A percentile compares a stretch with the other conserved stretches of the same genome.
phyloP scores from a whole-genome alignment of 2,888 invertebrate genomes.

The Lepidocyrtinus sp. region DNA sequence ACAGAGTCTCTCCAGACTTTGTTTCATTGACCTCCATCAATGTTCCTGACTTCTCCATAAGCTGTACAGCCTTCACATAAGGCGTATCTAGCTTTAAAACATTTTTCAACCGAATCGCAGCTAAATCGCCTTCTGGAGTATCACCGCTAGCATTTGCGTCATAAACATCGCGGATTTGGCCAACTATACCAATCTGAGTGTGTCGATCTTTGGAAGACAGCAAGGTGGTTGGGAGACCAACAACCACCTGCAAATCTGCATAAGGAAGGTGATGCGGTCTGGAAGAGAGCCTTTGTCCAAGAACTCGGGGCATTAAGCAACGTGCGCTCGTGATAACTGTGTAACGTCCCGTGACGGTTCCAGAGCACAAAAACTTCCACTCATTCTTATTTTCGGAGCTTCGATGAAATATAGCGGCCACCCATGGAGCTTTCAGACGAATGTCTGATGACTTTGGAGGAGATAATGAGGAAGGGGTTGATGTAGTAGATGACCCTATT shows the following conservation, averaged over 20 bases:
- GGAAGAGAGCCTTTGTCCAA: slow-evolving; percentile 39
- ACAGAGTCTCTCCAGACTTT: slow-evolving; percentile 42
- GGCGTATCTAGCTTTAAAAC: slow-evolving; percentile 51
- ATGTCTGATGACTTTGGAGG: no score
- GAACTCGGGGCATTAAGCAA: slow-evolving; percentile 54
- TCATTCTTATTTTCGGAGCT: not conserved
- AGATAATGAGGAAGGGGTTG: no score
- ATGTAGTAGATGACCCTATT: no score
- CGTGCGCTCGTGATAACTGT: slow-evolving; percentile 58
- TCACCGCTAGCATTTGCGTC: slow-evolving; percentile 31
- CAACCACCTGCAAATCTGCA: slow-evolving; percentile 54
- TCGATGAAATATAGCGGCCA: slow-evolving; percentile 57
- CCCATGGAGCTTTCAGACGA: slow-evolving; percentile 58
- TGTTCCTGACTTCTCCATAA: slow-evolving; percentile 48
- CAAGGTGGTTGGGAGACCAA: slow-evolving; percentile 46
- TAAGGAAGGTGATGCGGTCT: slow-evolving; percentile 54
- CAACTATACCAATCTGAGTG: slow-evolving; percentile 54
- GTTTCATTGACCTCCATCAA: slow-evolving; percentile 59
- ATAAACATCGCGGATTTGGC: slow-evolving; percentile 56
- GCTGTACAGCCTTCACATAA: slow-evolving; percentile 52
- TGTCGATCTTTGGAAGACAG: slow-evolving; percentile 52
- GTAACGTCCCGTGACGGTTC: slow-evolving; percentile 54
- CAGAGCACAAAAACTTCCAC: slow-evolving; percentile 59
- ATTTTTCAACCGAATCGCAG: slow-evolving; percentile 49
- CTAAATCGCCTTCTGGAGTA: slow-evolving; percentile 56